Conservation (phyloP, 2,888 invertebrate species). For the Fragum whitleyi region DNA sequence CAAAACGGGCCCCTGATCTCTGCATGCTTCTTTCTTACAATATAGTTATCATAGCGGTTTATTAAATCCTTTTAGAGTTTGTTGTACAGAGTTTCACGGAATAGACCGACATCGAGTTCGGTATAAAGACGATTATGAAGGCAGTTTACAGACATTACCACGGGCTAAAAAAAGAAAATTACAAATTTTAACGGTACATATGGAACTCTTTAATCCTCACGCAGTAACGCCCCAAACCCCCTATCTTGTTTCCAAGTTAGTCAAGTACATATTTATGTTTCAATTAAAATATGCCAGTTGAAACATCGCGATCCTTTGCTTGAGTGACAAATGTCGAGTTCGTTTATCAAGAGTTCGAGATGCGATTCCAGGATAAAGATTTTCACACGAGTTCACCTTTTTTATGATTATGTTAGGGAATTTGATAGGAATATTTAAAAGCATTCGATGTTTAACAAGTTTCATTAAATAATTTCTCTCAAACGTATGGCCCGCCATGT, state of each 20-base stretch:
- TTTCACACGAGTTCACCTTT: neutral
- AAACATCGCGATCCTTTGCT: neutral
- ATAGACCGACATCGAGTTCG: no score
- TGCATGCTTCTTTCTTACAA: no score
- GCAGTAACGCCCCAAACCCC: slow-evolving; percentile 1
- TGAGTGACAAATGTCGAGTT: neutral
- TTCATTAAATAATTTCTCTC: no score
- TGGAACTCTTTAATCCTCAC: slow-evolving; percentile 24
- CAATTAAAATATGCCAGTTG: slow-evolving; percentile 14
- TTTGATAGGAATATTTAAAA: neutral
- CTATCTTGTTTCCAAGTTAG: slow-evolving; percentile 15
- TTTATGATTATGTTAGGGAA: neutral
- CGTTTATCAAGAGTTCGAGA: neutral
- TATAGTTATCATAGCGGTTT: no score
- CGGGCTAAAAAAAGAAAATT: neutral
- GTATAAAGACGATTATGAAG: no score
- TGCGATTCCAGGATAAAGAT: neutral
- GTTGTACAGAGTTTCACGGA: no score
- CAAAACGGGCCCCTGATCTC: no score
- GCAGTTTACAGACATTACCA: neutral
- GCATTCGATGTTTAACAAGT: no score
- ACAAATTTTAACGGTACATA: slow-evolving; percentile 5
- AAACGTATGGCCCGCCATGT: no score
- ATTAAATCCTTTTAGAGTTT: no score
- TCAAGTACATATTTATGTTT: slow-evolving; percentile 27